phyloP scores from a whole-genome alignment of 1,140 invertebrate species.

The Listronotus oregonensis region DNA sequence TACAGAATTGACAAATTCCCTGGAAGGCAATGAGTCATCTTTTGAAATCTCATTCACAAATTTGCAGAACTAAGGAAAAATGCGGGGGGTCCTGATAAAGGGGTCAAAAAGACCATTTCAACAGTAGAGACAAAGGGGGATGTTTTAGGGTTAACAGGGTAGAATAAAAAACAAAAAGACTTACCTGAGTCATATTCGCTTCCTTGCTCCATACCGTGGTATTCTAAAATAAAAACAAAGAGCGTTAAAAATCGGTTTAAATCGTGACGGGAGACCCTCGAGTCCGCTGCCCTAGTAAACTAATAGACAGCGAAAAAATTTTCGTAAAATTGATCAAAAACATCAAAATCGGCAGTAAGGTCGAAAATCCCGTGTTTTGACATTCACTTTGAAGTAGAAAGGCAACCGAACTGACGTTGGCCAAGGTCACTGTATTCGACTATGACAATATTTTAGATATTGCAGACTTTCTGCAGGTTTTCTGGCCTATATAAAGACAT shows the following conservation, averaged over 20 bases:
- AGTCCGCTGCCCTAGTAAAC: not conserved
- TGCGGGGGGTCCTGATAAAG: conserved; percentile 8
- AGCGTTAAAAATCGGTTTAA: not conserved
- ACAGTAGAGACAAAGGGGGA: conserved; percentile 30
- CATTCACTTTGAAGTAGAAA: conserved; percentile 41
- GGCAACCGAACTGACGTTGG: conserved; percentile 53
- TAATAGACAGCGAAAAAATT: conserved; percentile 6
- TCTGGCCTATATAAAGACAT: conserved; percentile 35
- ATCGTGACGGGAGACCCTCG: not conserved
- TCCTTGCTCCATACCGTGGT: conserved; percentile 66
- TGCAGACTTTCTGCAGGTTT: conserved; percentile 42
- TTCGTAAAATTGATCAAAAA: conserved; percentile 41
- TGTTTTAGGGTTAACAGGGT: conserved; percentile 14
- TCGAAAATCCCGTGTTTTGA: conserved; percentile 40
- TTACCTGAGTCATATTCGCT: conserved; percentile 66
- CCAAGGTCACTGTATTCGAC: conserved; percentile 54
- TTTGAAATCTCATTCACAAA: conserved; percentile 44
- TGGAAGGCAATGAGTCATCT: conserved; percentile 43
- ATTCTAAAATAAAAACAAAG: conserved; percentile 60
- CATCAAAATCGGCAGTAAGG: conserved; percentile 34
- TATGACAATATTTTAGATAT: conserved; percentile 53
- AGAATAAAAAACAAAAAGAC: conserved; percentile 38
- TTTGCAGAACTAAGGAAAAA: conserved; percentile 29
- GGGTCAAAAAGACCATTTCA: conserved; percentile 28
- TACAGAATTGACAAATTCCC: conserved; percentile 42